Evolutionary conservation across 2,888 invertebrate species (phyloP).

Genomic region (Busseola fusca): DNA sequence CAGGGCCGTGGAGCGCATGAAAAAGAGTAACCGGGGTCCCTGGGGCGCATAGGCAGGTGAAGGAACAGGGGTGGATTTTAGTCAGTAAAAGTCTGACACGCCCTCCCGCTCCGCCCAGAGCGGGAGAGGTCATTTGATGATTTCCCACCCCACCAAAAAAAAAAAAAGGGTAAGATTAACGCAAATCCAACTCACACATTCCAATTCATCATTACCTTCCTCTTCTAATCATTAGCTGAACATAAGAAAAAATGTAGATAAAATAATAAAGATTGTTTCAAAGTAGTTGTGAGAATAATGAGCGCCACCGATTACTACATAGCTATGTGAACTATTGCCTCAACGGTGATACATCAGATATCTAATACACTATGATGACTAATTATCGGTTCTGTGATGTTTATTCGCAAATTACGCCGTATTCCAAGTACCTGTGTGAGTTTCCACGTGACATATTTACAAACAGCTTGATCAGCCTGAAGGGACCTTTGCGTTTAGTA

Average conservation of each 20-base stretch:
- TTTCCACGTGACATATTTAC: slow-evolving; percentile 18
- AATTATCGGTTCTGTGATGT: slow-evolving; percentile 25
- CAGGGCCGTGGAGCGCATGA: too few species aligned
- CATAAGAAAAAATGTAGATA: neutral
- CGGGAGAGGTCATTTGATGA: too few species aligned
- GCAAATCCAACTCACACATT: neutral
- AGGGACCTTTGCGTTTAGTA: neutral
- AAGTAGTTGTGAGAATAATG: slow-evolving; percentile 32
- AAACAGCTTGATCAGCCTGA: neutral
- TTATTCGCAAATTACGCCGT: slow-evolving; percentile 31
- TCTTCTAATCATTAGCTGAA: neutral
- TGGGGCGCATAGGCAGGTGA: too few species aligned
- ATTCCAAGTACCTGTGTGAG: slow-evolving; percentile 3
- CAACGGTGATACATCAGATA: slow-evolving; percentile 29
- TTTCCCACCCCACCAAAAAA: too few species aligned
- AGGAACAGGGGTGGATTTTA: too few species aligned
- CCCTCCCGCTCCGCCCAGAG: too few species aligned
- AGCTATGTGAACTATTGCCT: slow-evolving; percentile 39
- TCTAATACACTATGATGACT: slow-evolving; percentile 38
- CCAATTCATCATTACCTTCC: neutral
- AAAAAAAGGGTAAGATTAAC: too few species aligned
- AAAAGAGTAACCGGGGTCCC: too few species aligned
- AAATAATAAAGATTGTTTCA: slow-evolving; percentile 16
- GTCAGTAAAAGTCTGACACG: too few species aligned
- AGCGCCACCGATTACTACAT: slow-evolving; percentile 46